Conservation (phyloP, 2,797 vertebrate species). For the Pteropus rufus region DNA sequence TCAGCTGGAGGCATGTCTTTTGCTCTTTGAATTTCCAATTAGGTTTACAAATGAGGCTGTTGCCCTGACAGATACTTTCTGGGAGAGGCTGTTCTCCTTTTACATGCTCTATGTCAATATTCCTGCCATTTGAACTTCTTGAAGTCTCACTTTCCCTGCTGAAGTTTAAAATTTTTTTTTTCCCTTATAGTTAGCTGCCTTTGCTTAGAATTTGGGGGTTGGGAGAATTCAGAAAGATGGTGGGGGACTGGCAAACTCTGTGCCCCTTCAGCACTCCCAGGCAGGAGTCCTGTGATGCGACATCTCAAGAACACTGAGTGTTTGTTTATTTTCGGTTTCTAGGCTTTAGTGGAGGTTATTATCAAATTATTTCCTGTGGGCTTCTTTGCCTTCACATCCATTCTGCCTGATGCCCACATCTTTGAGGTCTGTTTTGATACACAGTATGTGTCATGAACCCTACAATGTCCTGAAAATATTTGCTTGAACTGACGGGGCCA, state of each 20-base stretch:
- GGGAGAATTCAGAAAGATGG: background rate
- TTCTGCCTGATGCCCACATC: constrained; percentile 68
- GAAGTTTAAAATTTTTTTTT: background rate
- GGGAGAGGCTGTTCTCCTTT: background rate
- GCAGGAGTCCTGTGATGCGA: background rate
- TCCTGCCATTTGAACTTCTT: background rate
- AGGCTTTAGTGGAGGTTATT: background rate
- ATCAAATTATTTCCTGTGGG: constrained; percentile 43
- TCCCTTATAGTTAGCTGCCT: background rate
- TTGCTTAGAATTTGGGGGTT: background rate
- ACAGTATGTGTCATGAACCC: constrained; percentile 76
- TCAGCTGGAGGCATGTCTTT: constrained; percentile 1
- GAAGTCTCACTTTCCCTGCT: background rate
- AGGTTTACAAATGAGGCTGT: background rate
- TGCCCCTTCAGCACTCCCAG: background rate
- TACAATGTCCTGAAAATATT: constrained; percentile 80
- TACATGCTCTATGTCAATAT: background rate
- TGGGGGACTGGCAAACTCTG: background rate
- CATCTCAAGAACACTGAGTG: background rate
- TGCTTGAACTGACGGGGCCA: constrained; percentile 73
- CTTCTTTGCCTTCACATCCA: background rate
- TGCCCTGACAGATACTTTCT: background rate
- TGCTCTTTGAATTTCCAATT: constrained; percentile 50
- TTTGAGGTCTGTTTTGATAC: constrained; percentile 78
- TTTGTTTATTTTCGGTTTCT: constrained; percentile 54